phyloP scores from a whole-genome alignment of 2,797 vertebrate genomes.

The Intellagama lesueurii region DNA sequence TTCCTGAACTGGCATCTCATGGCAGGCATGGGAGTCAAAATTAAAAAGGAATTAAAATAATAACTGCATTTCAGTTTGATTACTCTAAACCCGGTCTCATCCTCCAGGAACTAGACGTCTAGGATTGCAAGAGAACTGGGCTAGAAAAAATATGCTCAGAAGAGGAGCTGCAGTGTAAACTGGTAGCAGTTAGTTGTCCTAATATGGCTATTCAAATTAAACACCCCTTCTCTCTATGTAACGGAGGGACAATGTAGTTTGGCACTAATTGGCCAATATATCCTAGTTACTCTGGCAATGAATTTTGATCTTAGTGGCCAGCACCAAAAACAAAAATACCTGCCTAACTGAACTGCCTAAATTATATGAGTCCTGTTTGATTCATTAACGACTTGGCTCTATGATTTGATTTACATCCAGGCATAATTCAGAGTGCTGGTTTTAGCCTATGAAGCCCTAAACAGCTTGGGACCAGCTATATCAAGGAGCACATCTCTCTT shows the following conservation, averaged over 20 bases:
- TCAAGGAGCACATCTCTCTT: too few relatives aligned
- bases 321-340: too few relatives aligned
- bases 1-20: too few relatives aligned
- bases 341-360: background rate
- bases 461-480: background rate
- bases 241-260: background rate
- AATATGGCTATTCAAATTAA: background rate
- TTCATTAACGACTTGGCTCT: too few relatives aligned
- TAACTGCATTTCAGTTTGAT: too few relatives aligned
- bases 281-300: too few relatives aligned
- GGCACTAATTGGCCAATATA: background rate
- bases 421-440: background rate
- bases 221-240: background rate
- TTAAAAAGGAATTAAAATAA: too few relatives aligned
- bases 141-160: background rate
- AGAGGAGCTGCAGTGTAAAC: background rate
- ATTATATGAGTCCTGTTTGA: background rate
- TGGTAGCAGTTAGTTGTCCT: too few relatives aligned
- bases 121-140: too few relatives aligned
- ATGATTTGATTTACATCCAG: background rate
- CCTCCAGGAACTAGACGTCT: too few relatives aligned
- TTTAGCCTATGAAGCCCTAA: background rate
- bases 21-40: too few relatives aligned
- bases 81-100: too few relatives aligned
- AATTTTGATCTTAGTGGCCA: background rate